Conservation (phyloP, 2,113 vertebrate species). For the Spheniscus mendiculus region DNA sequence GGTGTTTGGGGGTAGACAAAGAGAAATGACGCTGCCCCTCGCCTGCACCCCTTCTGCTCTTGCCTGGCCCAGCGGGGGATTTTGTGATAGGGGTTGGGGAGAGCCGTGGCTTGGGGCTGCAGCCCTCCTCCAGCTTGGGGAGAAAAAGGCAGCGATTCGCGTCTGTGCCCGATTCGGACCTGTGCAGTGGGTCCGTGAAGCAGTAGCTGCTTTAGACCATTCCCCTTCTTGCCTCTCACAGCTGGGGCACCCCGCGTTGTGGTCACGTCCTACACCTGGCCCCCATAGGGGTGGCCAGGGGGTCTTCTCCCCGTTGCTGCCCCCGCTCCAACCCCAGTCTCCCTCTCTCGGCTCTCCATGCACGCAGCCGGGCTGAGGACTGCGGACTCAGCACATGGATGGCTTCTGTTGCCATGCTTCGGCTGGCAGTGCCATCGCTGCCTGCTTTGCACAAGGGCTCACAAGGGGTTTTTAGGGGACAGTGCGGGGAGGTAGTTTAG, state of each 20-base stretch:
- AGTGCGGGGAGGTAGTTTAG: neutral
- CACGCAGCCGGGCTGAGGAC: neutral
- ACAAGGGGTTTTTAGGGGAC: rapidly evolving
- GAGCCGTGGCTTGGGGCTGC: rapidly evolving
- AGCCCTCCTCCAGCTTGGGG: neutral
- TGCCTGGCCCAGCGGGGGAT: neutral
- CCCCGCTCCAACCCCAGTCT: neutral
- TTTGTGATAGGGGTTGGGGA: rapidly evolving
- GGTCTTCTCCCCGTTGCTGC: neutral
- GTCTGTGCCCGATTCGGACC: neutral
- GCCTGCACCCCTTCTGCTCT: neutral
- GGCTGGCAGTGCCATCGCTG: neutral
- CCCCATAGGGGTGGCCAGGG: rapidly evolving
- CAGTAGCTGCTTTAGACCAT: neutral
- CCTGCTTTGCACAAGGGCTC: neutral
- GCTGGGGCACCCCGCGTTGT: rapidly evolving
- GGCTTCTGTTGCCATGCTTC: neutral
- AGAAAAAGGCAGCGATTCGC: rapidly evolving
- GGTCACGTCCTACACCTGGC: rapidly evolving
- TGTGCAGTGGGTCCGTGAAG: neutral
- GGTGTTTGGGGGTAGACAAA: neutral
- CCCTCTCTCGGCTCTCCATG: rapidly evolving
- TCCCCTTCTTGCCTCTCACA: rapidly evolving
- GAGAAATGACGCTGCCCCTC: neutral
- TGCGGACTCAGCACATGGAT: rapidly evolving